These are phyloP conservation scores for Acheta domesticus DNA, from an alignment of 2,888 invertebrate genomes.

Conservation along the genomic window DNA sequence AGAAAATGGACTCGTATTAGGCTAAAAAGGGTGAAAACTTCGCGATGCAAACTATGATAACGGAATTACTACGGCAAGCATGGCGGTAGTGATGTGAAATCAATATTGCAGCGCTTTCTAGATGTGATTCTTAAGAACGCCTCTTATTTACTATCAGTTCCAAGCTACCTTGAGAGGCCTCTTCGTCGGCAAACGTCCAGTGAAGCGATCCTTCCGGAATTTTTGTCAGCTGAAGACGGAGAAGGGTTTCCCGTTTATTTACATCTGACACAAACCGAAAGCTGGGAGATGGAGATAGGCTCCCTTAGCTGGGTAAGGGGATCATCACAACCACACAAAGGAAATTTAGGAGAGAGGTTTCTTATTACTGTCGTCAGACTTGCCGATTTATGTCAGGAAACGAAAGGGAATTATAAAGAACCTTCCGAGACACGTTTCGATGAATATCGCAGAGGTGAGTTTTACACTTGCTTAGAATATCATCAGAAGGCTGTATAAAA, in stretches of 20 bases:
- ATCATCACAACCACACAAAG: conserved; percentile 18
- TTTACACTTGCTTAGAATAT: neutral
- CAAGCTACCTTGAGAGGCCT: no score
- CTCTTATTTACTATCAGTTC: no score
- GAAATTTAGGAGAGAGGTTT: neutral
- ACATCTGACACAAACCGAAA: conserved; percentile 8
- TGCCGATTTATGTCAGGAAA: conserved; percentile 18
- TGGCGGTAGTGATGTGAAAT: no score
- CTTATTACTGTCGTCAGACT: conserved; percentile 9
- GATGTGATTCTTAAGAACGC: no score
- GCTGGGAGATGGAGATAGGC: neutral
- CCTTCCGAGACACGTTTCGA: neutral
- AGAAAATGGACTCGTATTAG: no score
- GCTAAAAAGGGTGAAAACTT: no score
- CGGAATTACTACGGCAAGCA: no score
- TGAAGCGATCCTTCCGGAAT: neutral
- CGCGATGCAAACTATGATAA: no score
- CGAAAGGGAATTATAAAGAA: neutral
- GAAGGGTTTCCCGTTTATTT: neutral
- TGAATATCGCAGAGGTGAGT: neutral
- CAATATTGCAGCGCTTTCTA: no score
- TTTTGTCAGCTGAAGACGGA: neutral
- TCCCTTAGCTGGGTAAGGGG: neutral
- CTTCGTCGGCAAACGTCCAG: neutral
- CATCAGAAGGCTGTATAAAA: neutral